phyloP scores from a whole-genome alignment of 2,797 vertebrate species.

The Brachyrhaphis roseni region DNA sequence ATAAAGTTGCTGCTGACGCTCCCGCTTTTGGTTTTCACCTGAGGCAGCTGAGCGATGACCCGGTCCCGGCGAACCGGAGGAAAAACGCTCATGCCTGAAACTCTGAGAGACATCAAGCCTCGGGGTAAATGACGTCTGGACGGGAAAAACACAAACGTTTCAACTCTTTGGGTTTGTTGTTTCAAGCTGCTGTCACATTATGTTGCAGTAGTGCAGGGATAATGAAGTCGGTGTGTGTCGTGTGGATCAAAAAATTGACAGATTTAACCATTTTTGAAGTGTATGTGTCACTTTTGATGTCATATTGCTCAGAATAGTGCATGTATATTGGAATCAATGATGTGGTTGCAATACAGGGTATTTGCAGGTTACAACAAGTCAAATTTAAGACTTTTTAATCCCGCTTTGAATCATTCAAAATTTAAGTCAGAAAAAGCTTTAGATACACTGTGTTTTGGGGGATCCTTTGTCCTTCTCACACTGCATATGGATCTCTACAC shows the following conservation, averaged over 20 bases:
- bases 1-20: accelerated
- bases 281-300: not conserved
- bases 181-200: not conserved
- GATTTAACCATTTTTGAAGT: not conserved
- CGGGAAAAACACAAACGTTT: not conserved
- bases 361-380: no score
- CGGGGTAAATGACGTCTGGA: not conserved
- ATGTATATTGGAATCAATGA: not conserved
- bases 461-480: not conserved
- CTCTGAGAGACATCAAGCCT: slow-evolving; percentile 65
- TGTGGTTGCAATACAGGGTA: not conserved
- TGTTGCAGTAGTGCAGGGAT: not conserved
- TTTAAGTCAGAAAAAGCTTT: no score
- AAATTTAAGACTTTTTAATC: no score
- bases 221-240: not conserved
- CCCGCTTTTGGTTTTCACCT: slow-evolving; percentile 48
- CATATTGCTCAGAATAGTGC: not conserved
- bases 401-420: no score
- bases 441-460: not conserved
- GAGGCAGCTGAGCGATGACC: slow-evolving; percentile 87
- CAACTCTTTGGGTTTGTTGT: not conserved
- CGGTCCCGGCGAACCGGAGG: slow-evolving; percentile 92
- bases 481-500: no score
- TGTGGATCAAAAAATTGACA: not conserved
- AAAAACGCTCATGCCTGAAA: slow-evolving; percentile 87